These are phyloP conservation scores for Myotis findleyi DNA, from an alignment of 2,797 vertebrate species.

Conservation along the genomic window DNA sequence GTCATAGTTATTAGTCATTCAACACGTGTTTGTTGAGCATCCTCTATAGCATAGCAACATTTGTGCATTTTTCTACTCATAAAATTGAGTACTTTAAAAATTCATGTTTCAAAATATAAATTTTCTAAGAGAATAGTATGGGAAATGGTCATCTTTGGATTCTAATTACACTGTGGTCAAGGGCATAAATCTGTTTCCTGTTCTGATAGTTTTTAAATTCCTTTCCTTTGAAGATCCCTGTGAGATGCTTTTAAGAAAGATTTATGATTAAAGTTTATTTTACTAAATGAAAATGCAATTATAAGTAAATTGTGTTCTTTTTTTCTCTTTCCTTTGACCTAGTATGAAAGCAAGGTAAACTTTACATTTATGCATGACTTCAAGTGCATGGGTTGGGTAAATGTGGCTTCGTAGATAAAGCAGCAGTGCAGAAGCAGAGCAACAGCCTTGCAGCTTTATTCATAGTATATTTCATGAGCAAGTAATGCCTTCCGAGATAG, in stretches of 20 bases:
- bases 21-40: neutral
- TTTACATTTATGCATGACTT: conserved; percentile 85
- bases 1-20: neutral
- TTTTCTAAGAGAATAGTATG: neutral
- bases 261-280: conserved; percentile 45
- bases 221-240: neutral
- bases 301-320: conserved; percentile 67
- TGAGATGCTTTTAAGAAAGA: conserved; percentile 4
- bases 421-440: conserved; percentile 50
- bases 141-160: neutral
- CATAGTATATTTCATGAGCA: conserved; percentile 52
- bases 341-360: conserved; percentile 97
- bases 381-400: conserved; percentile 87
- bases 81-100: neutral
- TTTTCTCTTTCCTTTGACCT: conserved; percentile 85
- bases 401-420: conserved; percentile 75
- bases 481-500: conserved; percentile 3
- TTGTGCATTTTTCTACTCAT: neutral
- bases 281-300: conserved; percentile 73
- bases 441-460: conserved; percentile 58
- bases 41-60: neutral
- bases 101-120: conserved; percentile 37
- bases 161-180: neutral
- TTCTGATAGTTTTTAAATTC: neutral
- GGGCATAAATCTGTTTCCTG: neutral